Evolutionary conservation across 2,797 vertebrate genomes (phyloP), one percentile per base, ranked within the genome.

Genomic region (Neostethus bicornis): DNA sequence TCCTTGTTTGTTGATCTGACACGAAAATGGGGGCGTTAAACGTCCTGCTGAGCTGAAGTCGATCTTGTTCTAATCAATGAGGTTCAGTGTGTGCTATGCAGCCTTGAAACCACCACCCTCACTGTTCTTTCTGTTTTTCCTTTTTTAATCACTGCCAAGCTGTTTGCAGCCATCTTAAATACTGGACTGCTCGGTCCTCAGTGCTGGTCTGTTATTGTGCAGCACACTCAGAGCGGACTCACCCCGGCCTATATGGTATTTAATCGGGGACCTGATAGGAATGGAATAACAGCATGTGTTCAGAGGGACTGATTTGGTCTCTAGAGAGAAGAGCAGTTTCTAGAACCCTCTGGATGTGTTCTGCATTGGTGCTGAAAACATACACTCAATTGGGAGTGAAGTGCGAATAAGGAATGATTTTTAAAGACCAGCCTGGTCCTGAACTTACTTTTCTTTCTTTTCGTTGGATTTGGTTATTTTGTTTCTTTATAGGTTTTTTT

Each of bases 81-180:
- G 70, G 73, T 32, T 39, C 62, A 59, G 69, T 57, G 67, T 62
- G 53, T 53, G 64, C 73, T 74, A 56, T 70, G 71, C 76, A 70
- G 77, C 77, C 73, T 76, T 62, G 0, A 72, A 51, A 68, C 35
- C 65, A 45, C 54, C 76, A 66, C 62, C 66, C 38, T 75, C 61
- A 69, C 67, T 51, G 61, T 66, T 83, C 75, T 74, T 57, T 67
- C 32, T 34, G 32, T 34, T 34, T 31, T 34, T 34, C 6, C 14
- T n/a, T 73, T 59, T 35, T 13, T 20, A 52, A 80, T 85, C 81
- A 86, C 85, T 86, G 83, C 83, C 82, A 79, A 76, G 38, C 57
- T 74, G 71, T 76, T 66, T 75, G 64, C 26, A 51, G 73, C 56
- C 23, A 39, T 81, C 67, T 57, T 54, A 29, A 44, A 51, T 55